These are phyloP conservation scores for Caprella mutica DNA, from an alignment of 2,888 invertebrate genomes.

Conservation along the genomic window DNA sequence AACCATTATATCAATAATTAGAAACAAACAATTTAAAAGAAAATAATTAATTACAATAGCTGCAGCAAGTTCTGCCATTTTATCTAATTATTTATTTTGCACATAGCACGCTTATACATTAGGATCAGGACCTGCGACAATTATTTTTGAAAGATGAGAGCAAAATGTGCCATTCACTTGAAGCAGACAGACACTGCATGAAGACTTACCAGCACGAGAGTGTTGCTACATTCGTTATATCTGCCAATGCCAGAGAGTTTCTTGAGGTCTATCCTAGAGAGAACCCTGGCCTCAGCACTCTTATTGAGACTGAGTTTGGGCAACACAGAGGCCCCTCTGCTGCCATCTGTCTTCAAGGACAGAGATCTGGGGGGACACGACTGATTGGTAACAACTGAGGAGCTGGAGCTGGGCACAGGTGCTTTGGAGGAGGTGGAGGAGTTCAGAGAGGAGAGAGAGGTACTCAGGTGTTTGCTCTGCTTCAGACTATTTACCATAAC, in stretches of 20 bases:
- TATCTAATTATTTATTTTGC: too few relatives aligned
- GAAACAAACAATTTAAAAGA: too few relatives aligned
- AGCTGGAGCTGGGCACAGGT: background rate
- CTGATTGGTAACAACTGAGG: background rate
- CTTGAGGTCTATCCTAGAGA: background rate
- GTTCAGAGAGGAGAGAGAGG: constrained; percentile 4
- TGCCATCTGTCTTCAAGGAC: background rate
- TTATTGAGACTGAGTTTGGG: background rate
- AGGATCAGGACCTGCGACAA: too few relatives aligned
- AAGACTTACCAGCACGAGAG: constrained; percentile 2
- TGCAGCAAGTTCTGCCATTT: too few relatives aligned
- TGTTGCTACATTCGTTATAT: constrained; percentile 9
- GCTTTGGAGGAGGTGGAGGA: background rate
- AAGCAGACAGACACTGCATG: too few relatives aligned
- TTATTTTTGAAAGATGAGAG: too few relatives aligned
- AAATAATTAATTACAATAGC: too few relatives aligned
- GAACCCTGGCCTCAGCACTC: background rate
- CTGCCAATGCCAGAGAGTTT: constrained; percentile 1
- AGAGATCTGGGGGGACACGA: background rate
- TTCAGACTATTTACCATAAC: too few relatives aligned
- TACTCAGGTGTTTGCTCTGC: background rate
- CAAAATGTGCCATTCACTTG: too few relatives aligned
- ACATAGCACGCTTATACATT: too few relatives aligned
- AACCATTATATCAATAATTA: too few relatives aligned
- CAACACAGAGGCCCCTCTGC: background rate